Percentiles rank a stretch among this genome's conserved stretches.
Evolutionary conservation across 2,113 vertebrate genomes (phyloP).

Genomic region (Thinocorus orbignyianus): DNA sequence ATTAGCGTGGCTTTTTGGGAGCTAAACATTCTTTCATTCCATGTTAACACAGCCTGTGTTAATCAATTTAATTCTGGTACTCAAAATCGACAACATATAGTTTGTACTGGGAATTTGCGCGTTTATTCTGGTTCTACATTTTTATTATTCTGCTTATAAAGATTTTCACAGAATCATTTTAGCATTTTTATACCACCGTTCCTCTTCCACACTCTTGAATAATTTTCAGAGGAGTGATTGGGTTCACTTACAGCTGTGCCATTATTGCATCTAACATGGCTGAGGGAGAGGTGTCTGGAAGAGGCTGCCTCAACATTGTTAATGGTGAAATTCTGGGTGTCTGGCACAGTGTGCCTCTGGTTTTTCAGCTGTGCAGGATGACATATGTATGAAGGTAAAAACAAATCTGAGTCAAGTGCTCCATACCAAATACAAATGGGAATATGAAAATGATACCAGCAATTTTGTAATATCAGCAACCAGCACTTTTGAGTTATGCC

Average conservation of each 20-base stretch:
- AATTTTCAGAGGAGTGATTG: background rate
- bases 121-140: background rate
- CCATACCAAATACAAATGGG: background rate
- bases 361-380: background rate
- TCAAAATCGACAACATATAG: background rate
- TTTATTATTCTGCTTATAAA: background rate
- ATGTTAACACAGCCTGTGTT: background rate
- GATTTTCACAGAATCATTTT: background rate
- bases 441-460: background rate
- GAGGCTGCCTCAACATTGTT: fast-evolving
- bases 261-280: background rate
- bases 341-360: fast-evolving
- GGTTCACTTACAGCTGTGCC: background rate
- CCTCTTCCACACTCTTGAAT: background rate
- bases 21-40: background rate
- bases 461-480: background rate
- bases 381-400: background rate
- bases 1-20: background rate
- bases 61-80: background rate
- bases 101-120: background rate
- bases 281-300: background rate
- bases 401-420: background rate
- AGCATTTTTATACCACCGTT: background rate
- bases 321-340: fast-evolving
- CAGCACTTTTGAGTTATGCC: background rate